Evolutionary conservation across 2,888 invertebrate species (phyloP).

Genomic region (Nymphalis polychloros): DNA sequence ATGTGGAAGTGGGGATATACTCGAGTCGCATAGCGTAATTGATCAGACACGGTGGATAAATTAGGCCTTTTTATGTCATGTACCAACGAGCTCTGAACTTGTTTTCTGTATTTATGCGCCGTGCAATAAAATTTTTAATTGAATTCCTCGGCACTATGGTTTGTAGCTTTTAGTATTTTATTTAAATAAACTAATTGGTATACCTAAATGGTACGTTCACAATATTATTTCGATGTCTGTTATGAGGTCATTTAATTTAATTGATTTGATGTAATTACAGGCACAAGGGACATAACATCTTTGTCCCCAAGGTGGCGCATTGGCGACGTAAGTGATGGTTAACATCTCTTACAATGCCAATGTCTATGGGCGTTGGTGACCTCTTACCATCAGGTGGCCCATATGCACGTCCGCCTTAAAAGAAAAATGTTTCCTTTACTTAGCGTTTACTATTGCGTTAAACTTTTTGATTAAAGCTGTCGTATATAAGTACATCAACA

Average conservation of each 20-base stretch:
- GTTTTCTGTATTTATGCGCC: constrained; percentile 49
- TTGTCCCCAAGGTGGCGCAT: too few relatives aligned
- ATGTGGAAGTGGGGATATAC: constrained; percentile 46
- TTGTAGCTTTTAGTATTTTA: constrained; percentile 35
- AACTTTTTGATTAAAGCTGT: too few relatives aligned
- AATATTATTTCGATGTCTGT: neutral
- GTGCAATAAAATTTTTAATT: constrained; percentile 54
- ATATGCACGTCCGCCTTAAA: too few relatives aligned
- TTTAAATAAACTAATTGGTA: constrained; percentile 37
- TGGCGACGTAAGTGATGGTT: too few relatives aligned
- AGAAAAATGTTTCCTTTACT: too few relatives aligned
- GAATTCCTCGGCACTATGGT: constrained; percentile 43
- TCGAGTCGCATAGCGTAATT: constrained; percentile 49
- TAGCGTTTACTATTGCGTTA: too few relatives aligned
- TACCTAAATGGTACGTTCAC: constrained; percentile 13
- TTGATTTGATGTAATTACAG: neutral
- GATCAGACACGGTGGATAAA: constrained; percentile 51
- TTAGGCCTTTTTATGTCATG: constrained; percentile 49
- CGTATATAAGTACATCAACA: too few relatives aligned
- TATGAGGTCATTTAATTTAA: neutral
- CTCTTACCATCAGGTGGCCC: too few relatives aligned
- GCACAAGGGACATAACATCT: too few relatives aligned
- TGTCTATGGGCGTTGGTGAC: too few relatives aligned
- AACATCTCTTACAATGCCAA: too few relatives aligned
- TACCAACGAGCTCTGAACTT: constrained; percentile 46